Evolutionary conservation across 1,140 invertebrate species (phyloP).

Genomic region (Drosophila pandora): DNA sequence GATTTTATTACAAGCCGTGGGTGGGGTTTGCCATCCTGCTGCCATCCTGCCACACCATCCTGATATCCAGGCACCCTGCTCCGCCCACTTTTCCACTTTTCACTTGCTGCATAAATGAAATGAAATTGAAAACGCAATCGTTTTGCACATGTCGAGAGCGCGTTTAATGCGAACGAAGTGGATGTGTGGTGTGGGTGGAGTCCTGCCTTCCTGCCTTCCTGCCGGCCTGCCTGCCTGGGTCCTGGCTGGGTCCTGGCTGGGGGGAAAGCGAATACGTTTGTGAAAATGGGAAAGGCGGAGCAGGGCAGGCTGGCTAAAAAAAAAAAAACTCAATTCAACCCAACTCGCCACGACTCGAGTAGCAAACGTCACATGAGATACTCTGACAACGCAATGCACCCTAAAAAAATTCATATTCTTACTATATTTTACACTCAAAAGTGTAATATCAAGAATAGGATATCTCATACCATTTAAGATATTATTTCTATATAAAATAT

Average conservation of each 20-base stretch:
- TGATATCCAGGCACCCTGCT: not conserved
- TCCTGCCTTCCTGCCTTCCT: too few species aligned
- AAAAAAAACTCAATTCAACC: conserved; percentile 23
- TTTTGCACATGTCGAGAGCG: conserved; percentile 60
- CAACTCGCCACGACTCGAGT: conserved; percentile 36
- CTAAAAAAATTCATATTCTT: not conserved
- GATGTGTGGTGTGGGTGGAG: not conserved
- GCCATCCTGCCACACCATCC: not conserved
- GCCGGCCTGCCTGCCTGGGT: too few species aligned
- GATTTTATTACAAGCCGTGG: conserved; percentile 67
- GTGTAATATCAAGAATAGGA: too few species aligned
- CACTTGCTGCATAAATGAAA: conserved; percentile 57
- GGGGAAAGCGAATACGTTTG: conserved; percentile 3
- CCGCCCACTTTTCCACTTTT: conserved; percentile 2
- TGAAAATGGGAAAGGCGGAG: conserved; percentile 10
- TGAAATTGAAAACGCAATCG: conserved; percentile 81
- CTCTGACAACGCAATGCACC: conserved; percentile 4
- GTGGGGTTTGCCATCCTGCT: conserved; percentile 1
- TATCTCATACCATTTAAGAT: too few species aligned
- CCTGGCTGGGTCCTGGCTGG: not conserved
- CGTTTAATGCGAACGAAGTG: conserved; percentile 36
- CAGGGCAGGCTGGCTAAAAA: conserved; percentile 5
- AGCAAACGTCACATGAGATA: conserved; percentile 36
- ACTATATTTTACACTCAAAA: not conserved
- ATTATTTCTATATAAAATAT: too few species aligned